phyloP scores from a whole-genome alignment of 2,113 vertebrate genomes.

The Nesogale talazaci region DNA sequence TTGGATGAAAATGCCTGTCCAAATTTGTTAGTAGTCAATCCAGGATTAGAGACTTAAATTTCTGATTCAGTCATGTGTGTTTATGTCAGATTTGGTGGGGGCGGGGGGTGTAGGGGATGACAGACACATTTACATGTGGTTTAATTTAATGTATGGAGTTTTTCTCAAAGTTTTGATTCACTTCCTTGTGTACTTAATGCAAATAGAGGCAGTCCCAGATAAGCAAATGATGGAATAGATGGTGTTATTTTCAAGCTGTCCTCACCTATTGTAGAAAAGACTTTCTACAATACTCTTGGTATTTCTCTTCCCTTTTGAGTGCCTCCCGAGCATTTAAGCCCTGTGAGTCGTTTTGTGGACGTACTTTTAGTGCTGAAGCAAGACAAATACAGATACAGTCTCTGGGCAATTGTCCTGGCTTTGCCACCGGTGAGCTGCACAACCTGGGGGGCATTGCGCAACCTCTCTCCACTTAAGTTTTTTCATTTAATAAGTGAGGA shows the following conservation, averaged over 20 bases:
- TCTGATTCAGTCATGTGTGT: background rate
- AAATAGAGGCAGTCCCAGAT: background rate
- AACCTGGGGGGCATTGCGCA: background rate
- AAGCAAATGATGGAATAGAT: slow-evolving; percentile 5
- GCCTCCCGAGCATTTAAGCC: background rate
- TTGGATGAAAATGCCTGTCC: background rate
- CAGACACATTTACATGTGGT: background rate
- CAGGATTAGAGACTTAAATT: slow-evolving; percentile 27
- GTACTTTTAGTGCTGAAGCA: background rate
- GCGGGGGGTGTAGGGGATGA: background rate
- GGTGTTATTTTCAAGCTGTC: background rate
- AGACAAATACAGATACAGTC: background rate
- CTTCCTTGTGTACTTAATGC: background rate
- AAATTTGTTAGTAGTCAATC: slow-evolving; percentile 2
- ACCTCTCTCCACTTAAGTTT: background rate
- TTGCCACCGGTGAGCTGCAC: background rate
- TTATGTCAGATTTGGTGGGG: slow-evolving; percentile 1
- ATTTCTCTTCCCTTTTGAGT: slow-evolving; percentile 22
- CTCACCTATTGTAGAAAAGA: background rate
- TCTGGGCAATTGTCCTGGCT: background rate
- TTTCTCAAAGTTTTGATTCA: slow-evolving; percentile 9
- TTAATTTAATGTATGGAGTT: slow-evolving; percentile 1
- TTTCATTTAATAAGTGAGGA: slow-evolving; percentile 8
- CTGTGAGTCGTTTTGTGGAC: background rate
- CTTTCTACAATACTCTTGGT: background rate